Evolutionary conservation across 2,797 vertebrate genomes (phyloP).

Genomic region (Hydrophis major): DNA sequence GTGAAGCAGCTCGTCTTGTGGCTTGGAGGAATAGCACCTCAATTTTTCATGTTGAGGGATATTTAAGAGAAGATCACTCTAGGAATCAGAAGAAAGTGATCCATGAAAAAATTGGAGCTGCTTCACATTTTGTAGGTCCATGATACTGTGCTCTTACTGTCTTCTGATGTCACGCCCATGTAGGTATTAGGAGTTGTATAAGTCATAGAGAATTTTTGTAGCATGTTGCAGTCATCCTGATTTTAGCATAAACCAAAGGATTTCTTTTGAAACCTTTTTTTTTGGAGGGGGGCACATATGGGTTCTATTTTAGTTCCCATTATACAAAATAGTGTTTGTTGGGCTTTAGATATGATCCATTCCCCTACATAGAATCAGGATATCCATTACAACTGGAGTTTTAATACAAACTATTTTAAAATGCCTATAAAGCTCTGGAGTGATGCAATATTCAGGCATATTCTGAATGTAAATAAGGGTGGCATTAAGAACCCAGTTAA

Average conservation of each 20-base stretch:
- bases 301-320: not conserved
- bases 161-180: not conserved
- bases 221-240: not conserved
- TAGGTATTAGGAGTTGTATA: not conserved
- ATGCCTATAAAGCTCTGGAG: not conserved
- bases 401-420: not conserved
- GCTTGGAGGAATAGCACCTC: not conserved
- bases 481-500: not conserved
- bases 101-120: not conserved
- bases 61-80: not conserved
- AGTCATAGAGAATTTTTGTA: not conserved
- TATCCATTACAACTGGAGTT: not conserved
- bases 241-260: not conserved
- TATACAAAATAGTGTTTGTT: not conserved
- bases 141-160: not conserved
- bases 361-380: not conserved
- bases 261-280: not conserved
- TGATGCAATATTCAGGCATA: not conserved
- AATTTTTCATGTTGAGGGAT: not conserved
- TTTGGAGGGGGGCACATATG: too few relatives aligned
- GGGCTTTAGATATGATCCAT: not conserved
- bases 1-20: not conserved
- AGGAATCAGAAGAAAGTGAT: not conserved
- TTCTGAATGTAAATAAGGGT: not conserved
- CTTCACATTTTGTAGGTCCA: not conserved